Conservation (phyloP, 2,797 vertebrate genomes). For the Tarsius wallacei region DNA sequence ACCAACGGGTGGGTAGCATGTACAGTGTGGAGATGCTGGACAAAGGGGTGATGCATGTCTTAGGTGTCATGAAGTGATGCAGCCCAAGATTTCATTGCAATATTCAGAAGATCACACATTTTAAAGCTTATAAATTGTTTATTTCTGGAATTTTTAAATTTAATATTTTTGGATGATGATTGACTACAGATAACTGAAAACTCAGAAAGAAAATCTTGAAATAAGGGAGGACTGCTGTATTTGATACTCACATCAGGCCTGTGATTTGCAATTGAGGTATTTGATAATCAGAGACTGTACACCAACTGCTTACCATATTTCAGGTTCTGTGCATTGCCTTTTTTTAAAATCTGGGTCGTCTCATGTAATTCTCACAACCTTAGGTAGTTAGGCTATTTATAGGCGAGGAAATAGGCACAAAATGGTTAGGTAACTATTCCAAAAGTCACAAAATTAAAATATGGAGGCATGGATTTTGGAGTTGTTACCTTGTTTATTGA, state of each 20-base stretch:
- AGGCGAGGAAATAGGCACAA: background rate
- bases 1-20: background rate
- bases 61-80: background rate
- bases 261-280: background rate
- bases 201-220: background rate
- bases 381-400: background rate
- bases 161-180: background rate
- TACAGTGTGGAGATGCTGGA: background rate
- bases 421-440: background rate
- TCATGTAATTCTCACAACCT: background rate
- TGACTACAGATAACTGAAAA: background rate
- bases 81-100: background rate
- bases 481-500: background rate
- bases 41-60: background rate
- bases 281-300: background rate
- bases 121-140: background rate
- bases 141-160: background rate
- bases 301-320: background rate
- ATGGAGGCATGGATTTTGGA: background rate
- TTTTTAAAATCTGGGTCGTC: background rate
- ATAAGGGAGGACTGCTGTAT: background rate
- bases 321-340: accelerated
- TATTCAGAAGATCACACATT: background rate
- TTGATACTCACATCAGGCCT: background rate
- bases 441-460: background rate